These are phyloP conservation scores for Zelostemma sp. DNA, from an alignment of 1,140 invertebrate species.

Conservation along the genomic window DNA sequence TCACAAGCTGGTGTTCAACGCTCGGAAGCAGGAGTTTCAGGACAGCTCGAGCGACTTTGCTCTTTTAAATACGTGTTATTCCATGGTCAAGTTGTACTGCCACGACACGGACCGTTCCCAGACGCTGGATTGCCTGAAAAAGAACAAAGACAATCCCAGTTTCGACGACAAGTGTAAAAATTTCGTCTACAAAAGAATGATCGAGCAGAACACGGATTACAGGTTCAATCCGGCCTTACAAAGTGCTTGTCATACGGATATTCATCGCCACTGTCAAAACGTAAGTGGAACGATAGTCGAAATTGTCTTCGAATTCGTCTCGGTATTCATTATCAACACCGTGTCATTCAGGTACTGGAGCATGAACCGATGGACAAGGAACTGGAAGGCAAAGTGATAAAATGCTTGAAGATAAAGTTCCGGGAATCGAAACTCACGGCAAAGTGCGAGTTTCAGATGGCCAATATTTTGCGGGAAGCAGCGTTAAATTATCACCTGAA, in stretches of 20 bases:
- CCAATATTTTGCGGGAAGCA: constrained; percentile 85
- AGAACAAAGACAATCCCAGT: constrained; percentile 81
- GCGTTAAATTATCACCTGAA: constrained; percentile 90
- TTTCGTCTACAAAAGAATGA: constrained; percentile 89
- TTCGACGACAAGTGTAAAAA: constrained; percentile 90
- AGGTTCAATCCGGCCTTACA: constrained; percentile 91
- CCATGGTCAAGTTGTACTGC: constrained; percentile 87
- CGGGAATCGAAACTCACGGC: constrained; percentile 78
- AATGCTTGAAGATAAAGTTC: constrained; percentile 83
- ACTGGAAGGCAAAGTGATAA: constrained; percentile 73
- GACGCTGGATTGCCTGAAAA: constrained; percentile 81
- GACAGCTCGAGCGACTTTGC: constrained; percentile 90
- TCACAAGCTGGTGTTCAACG: constrained; percentile 84
- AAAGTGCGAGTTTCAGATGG: constrained; percentile 87
- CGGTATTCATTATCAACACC: background rate
- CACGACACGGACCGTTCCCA: constrained; percentile 77
- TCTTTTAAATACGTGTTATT: constrained; percentile 84
- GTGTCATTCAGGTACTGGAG: constrained; percentile 54
- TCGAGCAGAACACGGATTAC: constrained; percentile 93
- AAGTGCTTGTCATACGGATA: constrained; percentile 81
- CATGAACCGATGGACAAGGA: constrained; percentile 63
- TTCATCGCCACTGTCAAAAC: constrained; percentile 75
- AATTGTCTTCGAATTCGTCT: constrained; percentile 18
- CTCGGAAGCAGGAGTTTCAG: constrained; percentile 86
- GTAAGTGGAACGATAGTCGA: constrained; percentile 56